phyloP scores from a whole-genome alignment of 2,888 invertebrate species.

The Synanthedon myopaeformis region DNA sequence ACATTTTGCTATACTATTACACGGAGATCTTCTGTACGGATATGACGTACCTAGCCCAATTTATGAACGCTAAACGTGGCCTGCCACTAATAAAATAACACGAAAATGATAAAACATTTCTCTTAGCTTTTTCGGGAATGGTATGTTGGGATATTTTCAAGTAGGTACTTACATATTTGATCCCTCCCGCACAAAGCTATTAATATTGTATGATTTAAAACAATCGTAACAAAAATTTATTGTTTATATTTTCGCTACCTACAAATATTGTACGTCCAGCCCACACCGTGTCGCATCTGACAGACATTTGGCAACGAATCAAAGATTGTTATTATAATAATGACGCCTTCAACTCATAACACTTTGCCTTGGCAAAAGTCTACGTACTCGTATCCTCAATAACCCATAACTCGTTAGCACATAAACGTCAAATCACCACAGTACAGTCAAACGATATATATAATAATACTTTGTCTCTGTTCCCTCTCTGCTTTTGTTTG shows the following conservation, averaged over 20 bases:
- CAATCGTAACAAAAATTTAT: constrained; percentile 30
- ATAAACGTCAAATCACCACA: constrained; percentile 34
- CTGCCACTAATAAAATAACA: too few species aligned
- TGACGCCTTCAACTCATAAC: constrained; percentile 55
- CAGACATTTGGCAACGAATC: constrained; percentile 44
- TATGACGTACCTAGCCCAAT: too few species aligned
- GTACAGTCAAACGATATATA: neutral
- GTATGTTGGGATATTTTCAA: too few species aligned
- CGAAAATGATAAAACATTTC: too few species aligned
- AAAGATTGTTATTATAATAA: constrained; percentile 60
- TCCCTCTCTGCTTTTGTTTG: too few species aligned
- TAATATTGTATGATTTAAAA: constrained; percentile 34
- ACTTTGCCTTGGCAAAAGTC: constrained; percentile 45
- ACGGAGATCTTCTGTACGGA: too few species aligned
- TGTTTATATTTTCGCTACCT: constrained; percentile 35
- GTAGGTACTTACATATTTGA: constrained; percentile 3
- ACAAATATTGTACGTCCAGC: constrained; percentile 33
- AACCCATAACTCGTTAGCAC: constrained; percentile 41
- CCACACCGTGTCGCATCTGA: constrained; percentile 27
- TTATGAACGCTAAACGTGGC: too few species aligned
- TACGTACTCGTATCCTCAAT: constrained; percentile 46
- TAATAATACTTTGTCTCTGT: too few species aligned
- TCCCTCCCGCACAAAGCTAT: constrained; percentile 9
- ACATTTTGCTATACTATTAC: too few species aligned
- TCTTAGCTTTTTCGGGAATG: too few species aligned